These are phyloP conservation scores for Micromussa lordhowensis DNA, from an alignment of 92 coral and sea anemone genomes.

Conservation along the genomic window DNA sequence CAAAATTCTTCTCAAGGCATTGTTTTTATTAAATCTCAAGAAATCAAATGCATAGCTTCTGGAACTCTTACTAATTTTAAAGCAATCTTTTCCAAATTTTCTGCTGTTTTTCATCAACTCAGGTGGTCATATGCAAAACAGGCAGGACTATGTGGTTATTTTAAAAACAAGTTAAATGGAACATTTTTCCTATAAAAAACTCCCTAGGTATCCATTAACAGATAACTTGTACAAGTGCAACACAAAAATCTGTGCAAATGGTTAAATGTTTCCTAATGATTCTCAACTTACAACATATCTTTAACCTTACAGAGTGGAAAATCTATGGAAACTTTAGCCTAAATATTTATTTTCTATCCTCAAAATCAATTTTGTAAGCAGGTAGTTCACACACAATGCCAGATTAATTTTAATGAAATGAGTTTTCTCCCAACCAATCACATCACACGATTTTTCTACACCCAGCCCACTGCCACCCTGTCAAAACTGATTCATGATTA, in stretches of 20 bases:
- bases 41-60: constrained; percentile 8
- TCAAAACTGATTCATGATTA: constrained; percentile 49
- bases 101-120: neutral
- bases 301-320: neutral
- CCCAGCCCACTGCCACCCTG: constrained; percentile 39
- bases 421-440: constrained; percentile 31
- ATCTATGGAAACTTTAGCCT: neutral
- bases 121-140: constrained; percentile 23
- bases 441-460: neutral
- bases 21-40: neutral
- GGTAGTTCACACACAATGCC: constrained; percentile 32
- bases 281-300: neutral
- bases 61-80: neutral
- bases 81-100: neutral
- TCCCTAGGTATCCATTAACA: constrained; percentile 29
- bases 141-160: neutral
- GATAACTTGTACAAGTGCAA: constrained; percentile 17
- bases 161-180: neutral
- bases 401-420: constrained; percentile 40
- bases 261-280: constrained; percentile 35
- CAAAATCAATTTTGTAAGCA: constrained; percentile 15
- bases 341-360: constrained; percentile 13
- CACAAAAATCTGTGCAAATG: constrained; percentile 33
- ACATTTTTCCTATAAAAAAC: constrained; percentile 11
- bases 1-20: neutral